A percentile compares a stretch with the other conserved stretches of the same genome.
These are phyloP conservation scores for Sesamia nonagrioides DNA, from an alignment of 1,140 invertebrate species.

Conservation along the genomic window DNA sequence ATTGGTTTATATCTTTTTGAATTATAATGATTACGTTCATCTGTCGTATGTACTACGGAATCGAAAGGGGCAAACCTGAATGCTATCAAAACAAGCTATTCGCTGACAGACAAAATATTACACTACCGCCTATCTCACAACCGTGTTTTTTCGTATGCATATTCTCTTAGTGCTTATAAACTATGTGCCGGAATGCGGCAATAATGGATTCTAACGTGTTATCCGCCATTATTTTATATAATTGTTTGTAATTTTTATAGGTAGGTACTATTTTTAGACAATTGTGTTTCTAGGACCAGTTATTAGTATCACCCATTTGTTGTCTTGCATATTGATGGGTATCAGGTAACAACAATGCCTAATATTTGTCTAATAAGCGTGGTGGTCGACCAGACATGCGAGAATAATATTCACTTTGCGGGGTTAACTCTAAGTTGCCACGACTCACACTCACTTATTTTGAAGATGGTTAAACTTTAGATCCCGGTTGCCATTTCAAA, in stretches of 20 bases:
- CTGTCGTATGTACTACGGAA: background rate
- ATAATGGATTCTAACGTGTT: too few relatives aligned
- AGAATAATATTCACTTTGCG: background rate
- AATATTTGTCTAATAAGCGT: too few relatives aligned
- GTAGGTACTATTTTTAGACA: too few relatives aligned
- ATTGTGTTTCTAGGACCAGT: background rate
- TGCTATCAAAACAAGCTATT: background rate
- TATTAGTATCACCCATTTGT: background rate
- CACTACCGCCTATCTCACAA: background rate
- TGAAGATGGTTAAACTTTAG: background rate
- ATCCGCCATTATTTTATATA: too few relatives aligned
- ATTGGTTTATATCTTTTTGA: background rate
- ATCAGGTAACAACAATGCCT: background rate
- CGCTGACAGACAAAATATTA: background rate
- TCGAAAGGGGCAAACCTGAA: background rate
- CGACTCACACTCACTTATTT: background rate
- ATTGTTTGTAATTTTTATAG: too few relatives aligned
- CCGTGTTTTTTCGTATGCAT: background rate
- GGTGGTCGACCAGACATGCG: background rate
- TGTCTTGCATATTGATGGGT: background rate
- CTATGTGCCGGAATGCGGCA: background rate
- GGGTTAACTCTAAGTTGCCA: background rate
- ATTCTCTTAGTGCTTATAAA: background rate
- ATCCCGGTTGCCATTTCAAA: background rate
- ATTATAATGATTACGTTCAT: background rate